Evolutionary conservation across 2,888 invertebrate species (phyloP).

Genomic region (Drosophila lutescens): DNA sequence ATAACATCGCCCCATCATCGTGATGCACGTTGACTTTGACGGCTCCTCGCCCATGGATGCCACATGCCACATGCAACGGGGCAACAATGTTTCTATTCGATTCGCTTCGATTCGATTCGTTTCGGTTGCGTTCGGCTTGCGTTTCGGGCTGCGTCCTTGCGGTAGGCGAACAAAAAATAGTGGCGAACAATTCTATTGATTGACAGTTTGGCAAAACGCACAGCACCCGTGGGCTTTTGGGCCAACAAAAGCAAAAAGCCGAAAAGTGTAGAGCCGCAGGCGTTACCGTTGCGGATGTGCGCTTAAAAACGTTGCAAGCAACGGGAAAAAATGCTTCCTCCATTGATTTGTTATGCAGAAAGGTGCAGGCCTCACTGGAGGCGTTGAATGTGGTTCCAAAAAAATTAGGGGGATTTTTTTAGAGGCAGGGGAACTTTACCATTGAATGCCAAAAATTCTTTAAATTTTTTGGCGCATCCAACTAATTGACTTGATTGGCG

Average conservation of each 20-base stretch:
- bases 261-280: conserved; percentile 68
- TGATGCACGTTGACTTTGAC: conserved; percentile 71
- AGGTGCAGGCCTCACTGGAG: conserved; percentile 68
- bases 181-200: conserved; percentile 72
- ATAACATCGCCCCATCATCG: conserved; percentile 59
- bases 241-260: conserved; percentile 48
- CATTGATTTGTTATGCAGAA: conserved; percentile 76
- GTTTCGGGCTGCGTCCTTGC: conserved; percentile 23
- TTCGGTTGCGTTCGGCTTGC: conserved; percentile 18
- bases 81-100: conserved; percentile 15
- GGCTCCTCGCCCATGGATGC: conserved; percentile 40
- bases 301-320: conserved; percentile 50
- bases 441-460: conserved; percentile 44
- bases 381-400: conserved; percentile 28
- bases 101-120: conserved; percentile 6
- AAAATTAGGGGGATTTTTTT: background rate
- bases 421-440: too few relatives aligned
- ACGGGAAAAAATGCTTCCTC: conserved; percentile 53
- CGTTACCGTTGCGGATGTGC: conserved; percentile 74
- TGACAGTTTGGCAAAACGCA: conserved; percentile 78
- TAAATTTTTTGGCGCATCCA: conserved; percentile 55
- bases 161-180: conserved; percentile 32
- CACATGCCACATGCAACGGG: conserved; percentile 18
- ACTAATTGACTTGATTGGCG: conserved; percentile 79
- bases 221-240: conserved; percentile 13